phyloP scores from a whole-genome alignment of 2,797 vertebrate species.

The Eulemur mongoz region DNA sequence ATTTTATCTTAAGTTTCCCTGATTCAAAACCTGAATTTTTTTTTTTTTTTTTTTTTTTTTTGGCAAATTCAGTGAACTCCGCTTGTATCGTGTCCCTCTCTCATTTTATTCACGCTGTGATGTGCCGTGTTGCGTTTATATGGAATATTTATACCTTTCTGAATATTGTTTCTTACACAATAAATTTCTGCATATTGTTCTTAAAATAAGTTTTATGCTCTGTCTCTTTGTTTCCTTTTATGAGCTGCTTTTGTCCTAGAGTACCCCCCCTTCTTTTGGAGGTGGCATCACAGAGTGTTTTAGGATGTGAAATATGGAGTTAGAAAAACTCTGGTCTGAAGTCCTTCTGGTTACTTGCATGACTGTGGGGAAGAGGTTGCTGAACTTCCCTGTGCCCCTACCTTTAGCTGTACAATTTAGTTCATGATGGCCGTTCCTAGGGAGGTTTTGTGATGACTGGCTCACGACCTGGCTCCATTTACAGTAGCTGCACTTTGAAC shows the following conservation, averaged over 20 bases:
- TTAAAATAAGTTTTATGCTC: background rate
- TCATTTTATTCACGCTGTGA: background rate
- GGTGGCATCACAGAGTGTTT: background rate
- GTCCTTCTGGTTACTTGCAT: background rate
- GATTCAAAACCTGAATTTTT: background rate
- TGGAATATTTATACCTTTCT: background rate
- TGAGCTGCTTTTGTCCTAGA: background rate
- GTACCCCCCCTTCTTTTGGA: background rate
- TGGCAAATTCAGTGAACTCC: background rate
- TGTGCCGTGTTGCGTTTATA: accelerated
- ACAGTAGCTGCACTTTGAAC: background rate
- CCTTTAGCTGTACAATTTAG: background rate
- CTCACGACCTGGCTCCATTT: background rate
- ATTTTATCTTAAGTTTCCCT: background rate
- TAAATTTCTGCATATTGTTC: background rate
- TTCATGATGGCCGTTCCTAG: background rate
- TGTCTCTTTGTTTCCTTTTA: background rate
- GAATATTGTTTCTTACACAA: no score
- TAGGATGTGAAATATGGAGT: background rate
- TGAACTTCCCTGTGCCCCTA: background rate
- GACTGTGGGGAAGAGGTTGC: background rate
- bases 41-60: background rate
- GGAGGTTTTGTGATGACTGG: background rate
- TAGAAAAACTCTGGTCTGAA: background rate
- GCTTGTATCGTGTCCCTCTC: no score